Evolutionary conservation across 2,888 invertebrate genomes (phyloP), one percentile per base, ranked within the genome.

Genomic region (Nomada ferruginata): DNA sequence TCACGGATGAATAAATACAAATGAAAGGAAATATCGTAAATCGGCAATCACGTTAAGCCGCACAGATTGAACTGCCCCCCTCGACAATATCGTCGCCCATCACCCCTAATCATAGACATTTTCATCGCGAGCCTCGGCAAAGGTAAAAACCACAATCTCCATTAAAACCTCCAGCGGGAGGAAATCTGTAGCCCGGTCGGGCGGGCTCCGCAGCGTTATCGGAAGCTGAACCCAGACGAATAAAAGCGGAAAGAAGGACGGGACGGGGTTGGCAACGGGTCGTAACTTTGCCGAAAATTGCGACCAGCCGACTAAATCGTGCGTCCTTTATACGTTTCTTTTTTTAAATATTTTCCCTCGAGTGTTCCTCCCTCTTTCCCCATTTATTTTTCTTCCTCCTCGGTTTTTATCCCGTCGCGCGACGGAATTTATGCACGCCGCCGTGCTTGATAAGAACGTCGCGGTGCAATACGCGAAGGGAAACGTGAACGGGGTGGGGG

Each of bases 241-340:
- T 20, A 50, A 44, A n/a, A 36, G 20, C 4, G 10, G 55, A 3
- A 18, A 20, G 20, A 36, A 36, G n/a, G 50, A 42, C 5, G 26
- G 20, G 53, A 20, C 18, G 20, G 23, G 68, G 44, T 20, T n/a
- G 55, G 52, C 23, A 13, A 36, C 61, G 55, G 79, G 59, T 69
- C 81, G 72, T 81, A 81, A 79, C 69, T 81, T 79, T 65, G 3
- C 47, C 53, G 81, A 65, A 79, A 81, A 81, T 79, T 79, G 81
- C 65, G 64, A 70, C 47, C 53, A 59, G 53, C 73, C 55, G 29
- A 79, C 42, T 81, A 81, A 81, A 81, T 79, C 64, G 76, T 66
- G 69, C 59, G 60, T 72, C 53, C 64, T 74, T 73, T 79, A 69
- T 73, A 57, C 59, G 47, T 78, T 63, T 78, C 72, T 60, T 23